phyloP scores from a whole-genome alignment of 2,797 vertebrate species.

The Champsocephalus esox region DNA sequence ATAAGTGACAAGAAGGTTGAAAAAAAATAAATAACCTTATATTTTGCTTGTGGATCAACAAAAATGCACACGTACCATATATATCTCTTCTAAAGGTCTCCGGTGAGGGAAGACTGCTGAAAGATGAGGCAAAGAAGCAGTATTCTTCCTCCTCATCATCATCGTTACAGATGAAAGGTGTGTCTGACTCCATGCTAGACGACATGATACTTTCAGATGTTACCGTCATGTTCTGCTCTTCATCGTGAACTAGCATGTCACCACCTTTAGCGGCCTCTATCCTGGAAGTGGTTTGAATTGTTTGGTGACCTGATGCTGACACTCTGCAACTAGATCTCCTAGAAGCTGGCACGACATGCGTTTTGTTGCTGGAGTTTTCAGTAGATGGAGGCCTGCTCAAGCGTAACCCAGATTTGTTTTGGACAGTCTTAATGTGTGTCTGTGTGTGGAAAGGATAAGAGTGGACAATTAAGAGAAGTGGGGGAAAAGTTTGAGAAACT shows the following conservation, averaged over 20 bases:
- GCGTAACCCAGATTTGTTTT: neutral
- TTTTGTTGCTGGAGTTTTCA: constrained; percentile 6
- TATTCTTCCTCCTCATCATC: constrained; percentile 8
- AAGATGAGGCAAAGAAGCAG: constrained; percentile 19
- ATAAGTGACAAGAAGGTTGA: too few species aligned
- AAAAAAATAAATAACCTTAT: neutral
- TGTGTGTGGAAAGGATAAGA: constrained; percentile 42
- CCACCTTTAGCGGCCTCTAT: neutral
- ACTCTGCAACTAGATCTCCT: neutral
- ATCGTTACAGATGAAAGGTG: constrained; percentile 27
- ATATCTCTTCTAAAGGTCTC: constrained; percentile 86
- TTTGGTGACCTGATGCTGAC: neutral
- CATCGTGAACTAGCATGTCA: neutral
- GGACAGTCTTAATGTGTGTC: constrained; percentile 6
- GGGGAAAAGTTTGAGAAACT: neutral
- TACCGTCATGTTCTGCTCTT: neutral
- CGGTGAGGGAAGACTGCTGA: constrained; percentile 81
- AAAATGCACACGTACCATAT: constrained; percentile 70
- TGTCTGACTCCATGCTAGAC: constrained; percentile 22
- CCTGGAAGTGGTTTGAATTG: neutral
- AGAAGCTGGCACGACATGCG: too few species aligned
- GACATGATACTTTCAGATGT: constrained; percentile 7
- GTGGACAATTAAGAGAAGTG: constrained; percentile 59
- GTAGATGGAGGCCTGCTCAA: neutral
- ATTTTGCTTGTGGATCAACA: neutral